Evolutionary conservation across 2,888 invertebrate genomes (phyloP), one percentile per base, ranked within the genome.

Genomic region (Cylloceria caligata): DNA sequence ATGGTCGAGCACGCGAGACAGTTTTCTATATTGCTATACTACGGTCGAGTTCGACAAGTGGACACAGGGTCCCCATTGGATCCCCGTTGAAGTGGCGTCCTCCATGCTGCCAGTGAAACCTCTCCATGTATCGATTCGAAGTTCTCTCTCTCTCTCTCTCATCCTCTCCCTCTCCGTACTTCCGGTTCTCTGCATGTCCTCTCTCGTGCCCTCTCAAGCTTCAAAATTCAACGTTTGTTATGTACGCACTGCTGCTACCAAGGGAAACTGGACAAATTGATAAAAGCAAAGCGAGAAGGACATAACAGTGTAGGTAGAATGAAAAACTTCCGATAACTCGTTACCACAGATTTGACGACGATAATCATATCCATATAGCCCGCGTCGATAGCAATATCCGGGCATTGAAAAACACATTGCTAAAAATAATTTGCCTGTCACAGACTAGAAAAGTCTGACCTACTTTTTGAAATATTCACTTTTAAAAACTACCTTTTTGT

Each of bases 1-100:
- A 88, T 84, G 87, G 86, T 83, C 85, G 81, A 72, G 75, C 74
- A 71, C 71, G 84, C 86, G 87, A 88, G 86, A 87, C 87, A 88
- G 86, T 86, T 89, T 88, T 88, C 87, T 88, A 84, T 75, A 71
- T 67, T 24, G 55, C 45, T 45, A 39, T 21, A 74, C 47, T 77
- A 75, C 71, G 65, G 65, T 72, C 19, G 62, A 79, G 72, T 78
- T 82, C 52, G 82, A 79, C 79, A 79, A 82, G 79, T 72, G 82
- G 79, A 82, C 72, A 39, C 71, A 47, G 65, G 52, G 60, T 76
- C 72, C 72, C 79, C 75, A 78, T 82, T 78, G 78, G 75, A 78
- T 79, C 62, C 76, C 24, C 71, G 72, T 84, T 84, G 72, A 84
- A 84, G 84, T 84, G 78, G 78, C 78, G 81, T 83, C 83, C 81